phyloP scores from a whole-genome alignment of 2,113 vertebrate species.

The Muscicapa adusta region DNA sequence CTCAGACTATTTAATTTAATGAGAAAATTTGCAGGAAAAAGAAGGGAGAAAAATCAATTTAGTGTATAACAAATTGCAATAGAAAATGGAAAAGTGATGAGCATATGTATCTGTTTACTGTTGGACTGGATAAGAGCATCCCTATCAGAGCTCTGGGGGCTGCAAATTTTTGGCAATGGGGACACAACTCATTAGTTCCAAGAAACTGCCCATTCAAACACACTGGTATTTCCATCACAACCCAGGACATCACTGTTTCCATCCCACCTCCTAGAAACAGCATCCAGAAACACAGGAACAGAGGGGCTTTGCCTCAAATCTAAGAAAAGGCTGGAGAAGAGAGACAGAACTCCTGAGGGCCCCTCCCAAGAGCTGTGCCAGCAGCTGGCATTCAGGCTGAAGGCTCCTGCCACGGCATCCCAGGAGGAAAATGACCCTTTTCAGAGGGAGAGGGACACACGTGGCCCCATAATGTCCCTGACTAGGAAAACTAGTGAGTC shows the following conservation, averaged over 20 bases:
- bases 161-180: not conserved
- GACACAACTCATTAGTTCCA: not conserved
- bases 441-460: not conserved
- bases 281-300: not conserved
- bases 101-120: slow-evolving; percentile 17
- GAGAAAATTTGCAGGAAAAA: slow-evolving; percentile 66
- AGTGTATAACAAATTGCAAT: slow-evolving; percentile 54
- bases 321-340: not conserved
- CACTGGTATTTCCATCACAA: not conserved
- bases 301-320: not conserved
- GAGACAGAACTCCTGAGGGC: not conserved
- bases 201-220: not conserved
- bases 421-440: not conserved
- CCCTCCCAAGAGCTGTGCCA: not conserved
- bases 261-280: not conserved
- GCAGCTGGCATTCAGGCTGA: not conserved
- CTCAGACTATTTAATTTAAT: slow-evolving; percentile 71
- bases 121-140: not conserved
- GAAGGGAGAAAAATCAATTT: slow-evolving; percentile 69
- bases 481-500: not conserved
- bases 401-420: fast-evolving
- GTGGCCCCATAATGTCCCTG: not conserved
- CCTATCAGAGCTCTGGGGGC: not conserved
- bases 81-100: slow-evolving; percentile 4
- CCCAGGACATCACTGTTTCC: not conserved